These are phyloP conservation scores for Tyria jacobaeae DNA, from an alignment of 2,888 invertebrate species.

Conservation along the genomic window DNA sequence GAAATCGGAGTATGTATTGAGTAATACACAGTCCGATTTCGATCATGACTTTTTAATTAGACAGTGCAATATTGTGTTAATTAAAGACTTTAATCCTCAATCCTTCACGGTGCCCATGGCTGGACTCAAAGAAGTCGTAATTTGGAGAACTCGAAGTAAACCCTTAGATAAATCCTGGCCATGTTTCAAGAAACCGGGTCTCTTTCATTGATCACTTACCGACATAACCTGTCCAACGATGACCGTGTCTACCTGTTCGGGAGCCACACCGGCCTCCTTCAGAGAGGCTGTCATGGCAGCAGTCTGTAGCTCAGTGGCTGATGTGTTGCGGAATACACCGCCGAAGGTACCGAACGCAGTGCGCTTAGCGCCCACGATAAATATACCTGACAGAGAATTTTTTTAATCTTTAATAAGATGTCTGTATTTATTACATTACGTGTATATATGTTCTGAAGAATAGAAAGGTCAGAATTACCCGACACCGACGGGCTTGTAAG, in stretches of 20 bases:
- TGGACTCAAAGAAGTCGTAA: no score
- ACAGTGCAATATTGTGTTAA: no score
- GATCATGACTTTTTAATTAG: no score
- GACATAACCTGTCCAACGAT: conserved; percentile 95
- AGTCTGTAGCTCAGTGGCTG: conserved; percentile 92
- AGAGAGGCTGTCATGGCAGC: conserved; percentile 93
- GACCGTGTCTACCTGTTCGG: conserved; percentile 95
- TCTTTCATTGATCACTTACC: no score
- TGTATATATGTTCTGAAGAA: no score
- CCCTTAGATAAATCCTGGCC: background rate
- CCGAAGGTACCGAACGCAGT: conserved; percentile 99
- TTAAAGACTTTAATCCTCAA: no score
- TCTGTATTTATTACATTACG: no score
- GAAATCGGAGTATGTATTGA: no score
- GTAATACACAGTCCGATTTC: no score
- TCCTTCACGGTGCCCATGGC: background rate
- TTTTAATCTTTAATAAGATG: background rate
- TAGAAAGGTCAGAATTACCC: no score
- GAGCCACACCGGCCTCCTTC: conserved; percentile 91
- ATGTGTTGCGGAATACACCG: conserved; percentile 91
- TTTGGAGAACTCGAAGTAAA: no score
- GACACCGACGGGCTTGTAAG: no score
- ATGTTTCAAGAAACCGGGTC: background rate
- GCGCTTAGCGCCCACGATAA: conserved; percentile 97
- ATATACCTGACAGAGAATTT: conserved; percentile 88